Percentiles rank a stretch among this genome's conserved stretches.
Conservation (phyloP, 2,888 invertebrate genomes). For the Hypomecis punctinalis region DNA sequence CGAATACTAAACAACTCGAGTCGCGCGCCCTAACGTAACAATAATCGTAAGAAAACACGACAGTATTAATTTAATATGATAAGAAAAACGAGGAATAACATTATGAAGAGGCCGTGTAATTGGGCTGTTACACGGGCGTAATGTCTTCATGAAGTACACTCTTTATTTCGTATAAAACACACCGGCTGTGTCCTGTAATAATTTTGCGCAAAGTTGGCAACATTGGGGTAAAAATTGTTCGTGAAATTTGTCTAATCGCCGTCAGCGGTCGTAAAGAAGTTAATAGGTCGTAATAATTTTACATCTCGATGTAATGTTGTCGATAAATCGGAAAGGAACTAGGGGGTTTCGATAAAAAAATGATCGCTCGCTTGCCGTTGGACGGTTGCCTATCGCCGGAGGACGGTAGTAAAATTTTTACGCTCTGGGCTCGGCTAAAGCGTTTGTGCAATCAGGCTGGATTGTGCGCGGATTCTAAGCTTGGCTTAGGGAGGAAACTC, state of each 20-base stretch:
- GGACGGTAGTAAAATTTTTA: slow-evolving; percentile 68
- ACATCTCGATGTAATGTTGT: slow-evolving; percentile 39
- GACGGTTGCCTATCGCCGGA: slow-evolving; percentile 54
- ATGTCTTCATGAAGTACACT: slow-evolving; percentile 48
- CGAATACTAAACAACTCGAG: slow-evolving; percentile 34
- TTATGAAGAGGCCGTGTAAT: slow-evolving; percentile 49
- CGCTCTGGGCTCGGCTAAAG: slow-evolving; percentile 65
- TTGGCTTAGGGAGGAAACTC: slow-evolving; percentile 58
- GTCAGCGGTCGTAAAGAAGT: slow-evolving; percentile 40
- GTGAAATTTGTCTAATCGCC: slow-evolving; percentile 38
- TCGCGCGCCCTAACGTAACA: slow-evolving; percentile 40
- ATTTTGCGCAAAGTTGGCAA: slow-evolving; percentile 32
- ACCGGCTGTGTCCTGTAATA: slow-evolving; percentile 44
- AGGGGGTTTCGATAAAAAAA: slow-evolving; percentile 47
- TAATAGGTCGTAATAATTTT: slow-evolving; percentile 40
- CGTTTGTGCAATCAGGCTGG: slow-evolving; percentile 78
- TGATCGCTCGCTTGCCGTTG: slow-evolving; percentile 47
- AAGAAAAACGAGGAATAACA: slow-evolving; percentile 48
- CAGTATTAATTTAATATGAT: slow-evolving; percentile 50
- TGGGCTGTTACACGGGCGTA: slow-evolving; percentile 48
- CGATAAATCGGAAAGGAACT: slow-evolving; percentile 41
- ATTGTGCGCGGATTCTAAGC: slow-evolving; percentile 71
- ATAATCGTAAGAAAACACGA: slow-evolving; percentile 49
- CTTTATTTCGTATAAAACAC: slow-evolving; percentile 49
- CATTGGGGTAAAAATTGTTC: slow-evolving; percentile 31